Percentiles rank a stretch among this genome's conserved stretches.
These are phyloP conservation scores for Camelus bactrianus DNA, from an alignment of 2,113 vertebrate species.

Conservation along the genomic window DNA sequence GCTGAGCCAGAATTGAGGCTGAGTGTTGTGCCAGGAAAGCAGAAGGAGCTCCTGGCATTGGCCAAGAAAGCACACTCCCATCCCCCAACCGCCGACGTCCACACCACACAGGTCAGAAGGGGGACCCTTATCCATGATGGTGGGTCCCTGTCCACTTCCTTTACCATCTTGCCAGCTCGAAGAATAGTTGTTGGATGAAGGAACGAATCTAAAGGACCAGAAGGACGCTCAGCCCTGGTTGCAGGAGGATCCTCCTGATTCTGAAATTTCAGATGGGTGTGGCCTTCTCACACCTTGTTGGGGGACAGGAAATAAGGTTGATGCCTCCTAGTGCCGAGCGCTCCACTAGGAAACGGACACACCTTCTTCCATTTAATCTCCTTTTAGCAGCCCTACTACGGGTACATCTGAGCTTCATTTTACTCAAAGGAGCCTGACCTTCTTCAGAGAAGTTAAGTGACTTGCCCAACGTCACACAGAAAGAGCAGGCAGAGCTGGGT, in stretches of 20 bases:
- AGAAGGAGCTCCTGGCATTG: constrained; percentile 54
- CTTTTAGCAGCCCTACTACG: accelerated
- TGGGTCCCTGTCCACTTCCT: not conserved
- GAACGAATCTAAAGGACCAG: not conserved
- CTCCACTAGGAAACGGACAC: not conserved
- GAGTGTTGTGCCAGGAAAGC: constrained; percentile 34
- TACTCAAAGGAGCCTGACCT: not conserved
- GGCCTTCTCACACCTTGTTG: not conserved
- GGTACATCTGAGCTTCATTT: not conserved
- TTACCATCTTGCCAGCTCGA: not conserved
- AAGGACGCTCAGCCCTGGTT: not conserved
- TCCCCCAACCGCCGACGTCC: not conserved
- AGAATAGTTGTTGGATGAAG: not conserved
- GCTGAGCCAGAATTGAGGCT: constrained; percentile 46
- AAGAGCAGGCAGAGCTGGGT: not conserved
- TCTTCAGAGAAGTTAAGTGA: not conserved
- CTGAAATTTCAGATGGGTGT: not conserved
- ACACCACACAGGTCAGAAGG: not conserved
- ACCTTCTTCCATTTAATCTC: not conserved
- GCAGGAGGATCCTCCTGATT: not conserved
- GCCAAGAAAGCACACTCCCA: not conserved
- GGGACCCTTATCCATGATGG: not conserved
- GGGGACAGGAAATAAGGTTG: not conserved
- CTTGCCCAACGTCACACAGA: not conserved
- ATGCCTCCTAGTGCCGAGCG: accelerated